Evolutionary conservation across 92 coral and sea anemone genomes (phyloP), one percentile per base, ranked within the genome.

Genomic region (Umimayanthus kanabou): DNA sequence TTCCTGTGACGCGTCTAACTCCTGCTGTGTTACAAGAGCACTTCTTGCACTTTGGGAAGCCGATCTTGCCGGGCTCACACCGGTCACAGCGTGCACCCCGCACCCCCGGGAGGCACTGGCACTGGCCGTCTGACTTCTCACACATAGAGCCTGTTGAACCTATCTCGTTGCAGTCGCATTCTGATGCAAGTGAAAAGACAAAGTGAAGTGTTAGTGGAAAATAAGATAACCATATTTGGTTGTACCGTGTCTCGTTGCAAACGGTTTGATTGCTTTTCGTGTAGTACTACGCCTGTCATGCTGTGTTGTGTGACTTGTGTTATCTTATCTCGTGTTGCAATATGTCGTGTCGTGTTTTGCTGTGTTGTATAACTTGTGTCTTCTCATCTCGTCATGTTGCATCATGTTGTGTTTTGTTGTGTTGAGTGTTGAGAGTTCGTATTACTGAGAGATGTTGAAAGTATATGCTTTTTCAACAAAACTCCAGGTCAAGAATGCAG

Each of bases 11-110:
- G 39, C 65, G 70, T 39, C 76, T 84, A 29, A 92, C 89, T 28
- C 99, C 99, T n/a, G 85, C 87, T 14, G 98, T 85, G 71, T 96
- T 91, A 81, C 99, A 96, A n/a, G 80, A 84, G 73, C 99, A 96
- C 87, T 80, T 88, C 14, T 74, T 91, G 65, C 99, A 96, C 29
- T 90, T 86, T 30, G 99, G 99, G 74, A 96, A 96, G 47, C 95
- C 96, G 29, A 95, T 92, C 78, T 94, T 88, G 0, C 93, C 95
- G 80, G 92, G n/a, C 26, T 82, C 94, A 79, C 99, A 96, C 65
- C 89, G 92, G 90, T 93, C 96, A 45, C 99, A 96, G 15, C 85
- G 93, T 30, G 61, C 42, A n/a, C 98, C 99, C 13, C 89, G 89
- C 18, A 95, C 93, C 87, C 95, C 89, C 28, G 90, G 80, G 58